These are phyloP conservation scores for Cordilura impudica DNA, from an alignment of 2,888 invertebrate species.

Conservation along the genomic window DNA sequence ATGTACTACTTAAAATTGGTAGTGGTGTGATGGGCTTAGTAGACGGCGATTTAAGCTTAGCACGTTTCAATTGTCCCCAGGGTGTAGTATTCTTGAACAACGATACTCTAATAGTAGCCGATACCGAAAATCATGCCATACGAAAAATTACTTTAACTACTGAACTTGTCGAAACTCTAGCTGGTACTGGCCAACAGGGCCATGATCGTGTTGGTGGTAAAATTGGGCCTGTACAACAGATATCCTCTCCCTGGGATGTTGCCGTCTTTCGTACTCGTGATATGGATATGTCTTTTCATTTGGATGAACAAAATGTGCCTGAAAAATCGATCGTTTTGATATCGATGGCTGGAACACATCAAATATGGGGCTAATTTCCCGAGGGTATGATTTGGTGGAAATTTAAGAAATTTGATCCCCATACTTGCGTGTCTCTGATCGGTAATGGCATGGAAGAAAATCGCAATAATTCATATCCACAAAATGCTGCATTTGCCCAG, in stretches of 20 bases:
- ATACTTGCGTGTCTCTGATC: slow-evolving; percentile 86
- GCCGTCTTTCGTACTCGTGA: slow-evolving; percentile 83
- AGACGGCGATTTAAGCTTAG: slow-evolving; percentile 83
- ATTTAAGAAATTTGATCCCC: slow-evolving; percentile 81
- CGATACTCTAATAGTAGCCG: slow-evolving; percentile 87
- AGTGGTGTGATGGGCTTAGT: slow-evolving; percentile 82
- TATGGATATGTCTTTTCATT: slow-evolving; percentile 82
- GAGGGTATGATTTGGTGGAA: slow-evolving; percentile 89
- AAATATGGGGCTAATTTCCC: slow-evolving; percentile 93
- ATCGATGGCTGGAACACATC: slow-evolving; percentile 95
- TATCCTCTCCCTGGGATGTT: slow-evolving; percentile 96
- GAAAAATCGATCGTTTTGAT: slow-evolving; percentile 84
- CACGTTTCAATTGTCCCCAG: slow-evolving; percentile 90
- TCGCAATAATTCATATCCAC: slow-evolving; percentile 92
- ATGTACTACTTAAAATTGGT: slow-evolving; percentile 86
- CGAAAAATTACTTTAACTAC: slow-evolving; percentile 85
- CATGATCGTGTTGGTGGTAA: slow-evolving; percentile 83
- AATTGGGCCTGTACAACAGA: slow-evolving; percentile 82
- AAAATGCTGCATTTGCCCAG: slow-evolving; percentile 93
- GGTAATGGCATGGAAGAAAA: slow-evolving; percentile 95
- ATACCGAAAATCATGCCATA: slow-evolving; percentile 94
- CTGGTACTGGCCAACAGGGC: slow-evolving; percentile 82
- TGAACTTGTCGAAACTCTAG: slow-evolving; percentile 85
- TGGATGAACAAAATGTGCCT: slow-evolving; percentile 78
- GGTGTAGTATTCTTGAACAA: slow-evolving; percentile 86